Percentiles rank a stretch among this genome's conserved stretches.
Conservation (phyloP, 2,113 vertebrate species). For the Corythoichthys haematopterus region DNA sequence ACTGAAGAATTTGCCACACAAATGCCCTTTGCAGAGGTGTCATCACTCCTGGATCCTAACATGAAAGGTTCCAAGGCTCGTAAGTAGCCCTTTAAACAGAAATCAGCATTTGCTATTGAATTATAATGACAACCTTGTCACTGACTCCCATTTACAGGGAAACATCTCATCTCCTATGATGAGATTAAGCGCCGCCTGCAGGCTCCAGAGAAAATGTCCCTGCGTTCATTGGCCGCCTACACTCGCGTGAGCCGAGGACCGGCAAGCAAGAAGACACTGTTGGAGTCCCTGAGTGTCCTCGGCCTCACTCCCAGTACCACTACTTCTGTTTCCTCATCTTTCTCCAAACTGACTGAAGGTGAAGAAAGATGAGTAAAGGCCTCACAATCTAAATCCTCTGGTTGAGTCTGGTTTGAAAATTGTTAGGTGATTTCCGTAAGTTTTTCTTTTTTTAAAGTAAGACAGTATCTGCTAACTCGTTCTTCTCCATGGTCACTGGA, state of each 20-base stretch:
- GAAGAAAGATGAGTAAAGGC: neutral
- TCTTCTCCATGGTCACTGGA: too few species aligned
- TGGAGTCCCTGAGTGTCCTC: conserved; percentile 70
- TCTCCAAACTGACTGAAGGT: conserved; percentile 80
- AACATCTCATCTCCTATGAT: conserved; percentile 74
- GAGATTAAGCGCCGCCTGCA: conserved; percentile 75
- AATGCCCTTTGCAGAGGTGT: conserved; percentile 74
- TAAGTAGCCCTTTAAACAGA: conserved; percentile 26
- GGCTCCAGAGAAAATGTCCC: conserved; percentile 76
- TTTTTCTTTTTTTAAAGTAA: too few species aligned
- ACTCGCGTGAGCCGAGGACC: conserved; percentile 76
- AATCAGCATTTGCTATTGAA: neutral
- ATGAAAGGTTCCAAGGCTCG: conserved; percentile 79
- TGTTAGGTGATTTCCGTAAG: too few species aligned
- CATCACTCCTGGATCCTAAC: conserved; percentile 76
- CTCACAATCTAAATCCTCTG: neutral
- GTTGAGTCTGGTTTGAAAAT: too few species aligned
- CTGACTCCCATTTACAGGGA: conserved; percentile 41
- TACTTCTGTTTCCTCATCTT: conserved; percentile 75
- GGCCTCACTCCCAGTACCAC: conserved; percentile 75
- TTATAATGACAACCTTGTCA: neutral
- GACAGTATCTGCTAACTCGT: too few species aligned
- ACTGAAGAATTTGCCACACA: conserved; percentile 23
- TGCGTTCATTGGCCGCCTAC: conserved; percentile 75
- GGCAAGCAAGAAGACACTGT: conserved; percentile 73